Conservation (phyloP, 1,140 invertebrate species). For the Dreissena polymorpha region DNA sequence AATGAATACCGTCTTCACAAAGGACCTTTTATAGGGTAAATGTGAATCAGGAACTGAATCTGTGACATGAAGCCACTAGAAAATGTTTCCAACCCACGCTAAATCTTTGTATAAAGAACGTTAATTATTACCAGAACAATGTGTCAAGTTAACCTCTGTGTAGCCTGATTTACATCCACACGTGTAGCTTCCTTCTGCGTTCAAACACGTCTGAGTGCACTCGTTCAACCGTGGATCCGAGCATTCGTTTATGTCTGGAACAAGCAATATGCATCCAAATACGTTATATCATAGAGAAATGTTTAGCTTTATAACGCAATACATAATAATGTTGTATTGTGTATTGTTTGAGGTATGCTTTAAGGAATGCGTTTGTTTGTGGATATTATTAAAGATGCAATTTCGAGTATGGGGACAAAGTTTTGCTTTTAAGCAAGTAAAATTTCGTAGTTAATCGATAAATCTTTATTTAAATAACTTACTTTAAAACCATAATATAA, state of each 20-base stretch:
- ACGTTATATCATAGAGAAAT: too few species aligned
- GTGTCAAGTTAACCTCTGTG: not conserved
- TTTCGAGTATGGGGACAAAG: too few species aligned
- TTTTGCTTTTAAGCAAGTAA: too few species aligned
- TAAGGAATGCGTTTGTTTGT: too few species aligned
- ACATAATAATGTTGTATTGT: too few species aligned
- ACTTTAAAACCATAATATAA: too few species aligned
- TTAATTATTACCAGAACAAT: not conserved
- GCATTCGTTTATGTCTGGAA: conserved; percentile 36
- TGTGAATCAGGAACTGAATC: not conserved
- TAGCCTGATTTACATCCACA: conserved; percentile 8
- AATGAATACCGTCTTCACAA: not conserved
- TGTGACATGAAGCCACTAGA: not conserved
- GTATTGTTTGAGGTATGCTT: too few species aligned
- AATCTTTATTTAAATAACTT: too few species aligned
- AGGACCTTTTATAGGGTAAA: not conserved
- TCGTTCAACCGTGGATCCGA: not conserved
- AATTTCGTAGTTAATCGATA: too few species aligned
- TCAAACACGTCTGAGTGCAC: conserved; percentile 10
- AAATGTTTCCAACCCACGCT: not conserved
- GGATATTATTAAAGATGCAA: too few species aligned
- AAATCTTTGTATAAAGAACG: not conserved
- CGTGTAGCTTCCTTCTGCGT: not conserved
- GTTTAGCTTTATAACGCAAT: too few species aligned
- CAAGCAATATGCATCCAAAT: not conserved